Evolutionary conservation across 2,113 vertebrate species (phyloP), one percentile per base, ranked within the genome.

Genomic region (Megaceryle torquata): DNA sequence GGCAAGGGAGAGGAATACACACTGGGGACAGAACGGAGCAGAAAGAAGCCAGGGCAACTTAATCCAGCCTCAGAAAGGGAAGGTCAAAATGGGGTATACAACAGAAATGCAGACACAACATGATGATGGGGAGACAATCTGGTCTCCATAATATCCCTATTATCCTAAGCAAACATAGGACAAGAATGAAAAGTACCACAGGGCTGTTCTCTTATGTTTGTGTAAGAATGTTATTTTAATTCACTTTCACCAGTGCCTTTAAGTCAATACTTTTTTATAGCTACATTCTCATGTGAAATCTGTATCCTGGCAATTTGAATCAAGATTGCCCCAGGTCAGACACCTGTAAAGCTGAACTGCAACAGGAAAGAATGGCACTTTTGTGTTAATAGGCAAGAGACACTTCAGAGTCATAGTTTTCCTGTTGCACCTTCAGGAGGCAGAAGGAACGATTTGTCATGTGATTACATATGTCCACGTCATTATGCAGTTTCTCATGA

Each of bases 211-310:
- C 65, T 69, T 65, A 44, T 96, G 95, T 96, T 95, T 96, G 86
- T 94, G n/a, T 92, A 93, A 96, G 86, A 92, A 96, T 95, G 83
- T 22, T 41, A 70, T 95, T 92, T 94, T 91, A 96, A 96, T 95
- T 94, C 92, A 82, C 80, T 95, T 94, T 94, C 77, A 76, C 81
- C 29, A 63, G 41, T 82, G 88, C 74, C 83, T 89, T 92, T 56
- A 82, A 87, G 81, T 85, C 54, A 89, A 43, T 43, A n/a, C 63
- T 29, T 68, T 64, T 92, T 94, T 41, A 92, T 31, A 87, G 92
- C 28, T 79, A 56, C 63, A 72, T 86, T 91, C 92, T 93, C 92
- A 95, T 1, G 41, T 93, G 95, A 97, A 95, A 96, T 63, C 69
- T 76, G 74, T 85, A 95, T 70, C 86, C 88, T 77, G 61, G 50